Base-by-base conservation (phyloP, 2,113 vertebrate genomes). In the Channa maculata region DNA sequence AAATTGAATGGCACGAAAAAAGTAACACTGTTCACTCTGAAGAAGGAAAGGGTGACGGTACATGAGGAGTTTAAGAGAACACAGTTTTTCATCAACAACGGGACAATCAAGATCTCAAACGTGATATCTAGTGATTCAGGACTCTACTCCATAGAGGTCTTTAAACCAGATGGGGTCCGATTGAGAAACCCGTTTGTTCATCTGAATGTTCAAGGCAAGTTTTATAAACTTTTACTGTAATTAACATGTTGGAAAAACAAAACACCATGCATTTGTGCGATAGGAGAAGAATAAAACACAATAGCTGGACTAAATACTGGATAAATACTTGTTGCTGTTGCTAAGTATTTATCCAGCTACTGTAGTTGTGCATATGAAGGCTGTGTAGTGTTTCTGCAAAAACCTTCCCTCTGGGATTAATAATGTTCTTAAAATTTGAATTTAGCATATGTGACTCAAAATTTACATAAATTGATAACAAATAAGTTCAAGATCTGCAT, bases 131-230 rank as follows among this genome's bases (percentile, higher is more conserved):
- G 5, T 9, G 89, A 93, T 68, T 73, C 87, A 0, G 90, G 86
- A 8, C 41, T 2, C 39, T 93, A 92, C 75, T 44, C 0, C 0
- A 1, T 86, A 4, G 49, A 83, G 0, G n/a, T 77, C 15, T 76
- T 43, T 75, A 0, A 44, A 45, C 1, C 2, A 6, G 0, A 79
- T 0, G 89, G 86, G 34, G 0, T 6, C 2, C 0, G 0, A 1
- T 0, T 78, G 10, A 59, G 5, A 43, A 45, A 1, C 0, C 4
- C 80, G 2, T 0, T 1, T 0, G 2, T 91, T 1, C 36, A 14
- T 3, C 64, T 92, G 49, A 49, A 81, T 39, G 71, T 92, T 43
- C 43, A 86, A 87, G 89, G 89, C 15, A 84, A 85, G 75, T 83
- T 24, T 24, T 24, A 24, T 24, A 24, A 24, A 24, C 24, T 24